Percentiles rank a stretch among this genome's conserved stretches.
phyloP scores from a whole-genome alignment of 2,797 vertebrate genomes.

The Esox masquinongy region DNA sequence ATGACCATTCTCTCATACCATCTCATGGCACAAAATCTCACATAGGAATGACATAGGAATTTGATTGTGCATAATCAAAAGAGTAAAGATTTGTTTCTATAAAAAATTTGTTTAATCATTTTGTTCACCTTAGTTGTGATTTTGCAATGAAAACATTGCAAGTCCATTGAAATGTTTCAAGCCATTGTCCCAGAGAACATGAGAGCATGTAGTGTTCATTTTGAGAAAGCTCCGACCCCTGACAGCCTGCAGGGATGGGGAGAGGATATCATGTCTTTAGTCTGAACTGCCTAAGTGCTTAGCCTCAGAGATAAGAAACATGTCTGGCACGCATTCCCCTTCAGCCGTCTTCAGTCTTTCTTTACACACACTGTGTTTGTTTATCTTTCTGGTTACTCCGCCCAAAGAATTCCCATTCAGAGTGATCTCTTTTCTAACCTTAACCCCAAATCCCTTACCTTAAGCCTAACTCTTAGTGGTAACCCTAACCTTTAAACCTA shows the following conservation, averaged over 20 bases:
- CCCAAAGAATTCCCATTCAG: no score
- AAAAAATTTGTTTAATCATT: not conserved
- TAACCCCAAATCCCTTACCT: no score
- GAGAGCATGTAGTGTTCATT: not conserved
- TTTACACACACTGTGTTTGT: not conserved
- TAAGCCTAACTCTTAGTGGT: no score
- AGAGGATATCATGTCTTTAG: not conserved
- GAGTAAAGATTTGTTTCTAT: not conserved
- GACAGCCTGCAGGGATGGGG: not conserved
- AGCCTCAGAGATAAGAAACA: not conserved
- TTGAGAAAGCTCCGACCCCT: not conserved
- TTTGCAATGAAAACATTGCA: not conserved
- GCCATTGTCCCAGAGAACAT: not conserved
- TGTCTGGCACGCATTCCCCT: conserved; percentile 1
- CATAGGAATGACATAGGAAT: not conserved
- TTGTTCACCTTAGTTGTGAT: not conserved
- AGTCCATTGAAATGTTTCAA: not conserved
- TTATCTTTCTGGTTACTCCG: no score
- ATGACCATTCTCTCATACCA: not conserved
- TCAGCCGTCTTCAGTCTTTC: not conserved
- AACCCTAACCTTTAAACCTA: no score
- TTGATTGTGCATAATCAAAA: not conserved
- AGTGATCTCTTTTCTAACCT: no score
- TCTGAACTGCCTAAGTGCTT: not conserved
- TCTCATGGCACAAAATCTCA: conserved; percentile 11